Percentiles rank a stretch among this genome's conserved stretches.
Conservation (phyloP, 1,140 invertebrate genomes). For the Drosophila mauritiana region DNA sequence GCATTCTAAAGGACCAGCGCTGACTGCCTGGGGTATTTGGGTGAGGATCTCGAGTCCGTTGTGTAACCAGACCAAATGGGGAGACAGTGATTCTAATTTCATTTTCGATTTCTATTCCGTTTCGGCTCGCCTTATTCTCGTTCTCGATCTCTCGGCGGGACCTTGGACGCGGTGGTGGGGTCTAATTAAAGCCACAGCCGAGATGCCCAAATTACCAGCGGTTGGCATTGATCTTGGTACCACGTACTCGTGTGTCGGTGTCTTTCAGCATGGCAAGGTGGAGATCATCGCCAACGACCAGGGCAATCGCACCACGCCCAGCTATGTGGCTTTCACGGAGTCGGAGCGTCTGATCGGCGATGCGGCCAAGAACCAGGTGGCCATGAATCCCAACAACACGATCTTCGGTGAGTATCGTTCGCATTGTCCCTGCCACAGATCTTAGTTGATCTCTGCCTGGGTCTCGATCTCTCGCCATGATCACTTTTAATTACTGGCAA, state of each 20-base stretch:
- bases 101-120: constrained; percentile 46
- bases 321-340: constrained; percentile 98
- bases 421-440: neutral
- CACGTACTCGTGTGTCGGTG: constrained; percentile 93
- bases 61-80: constrained; percentile 44
- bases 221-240: constrained; percentile 93
- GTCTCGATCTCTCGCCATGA: neutral
- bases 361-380: constrained; percentile 91
- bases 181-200: constrained; percentile 75
- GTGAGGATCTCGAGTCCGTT: constrained; percentile 46
- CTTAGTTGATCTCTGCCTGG: neutral
- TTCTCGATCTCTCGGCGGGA: constrained; percentile 30
- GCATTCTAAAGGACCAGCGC: constrained; percentile 58
- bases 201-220: constrained; percentile 86
- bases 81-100: constrained; percentile 56
- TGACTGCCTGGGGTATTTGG: constrained; percentile 22
- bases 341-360: constrained; percentile 97
- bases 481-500: constrained; percentile 47
- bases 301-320: constrained; percentile 98
- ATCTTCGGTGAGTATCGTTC: constrained; percentile 76
- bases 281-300: constrained; percentile 98
- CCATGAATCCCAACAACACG: constrained; percentile 85
- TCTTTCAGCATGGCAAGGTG: constrained; percentile 94
- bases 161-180: constrained; percentile 50
- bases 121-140: constrained; percentile 25